Conservation (phyloP, 2,113 vertebrate species). For the Caranx melampygus region DNA sequence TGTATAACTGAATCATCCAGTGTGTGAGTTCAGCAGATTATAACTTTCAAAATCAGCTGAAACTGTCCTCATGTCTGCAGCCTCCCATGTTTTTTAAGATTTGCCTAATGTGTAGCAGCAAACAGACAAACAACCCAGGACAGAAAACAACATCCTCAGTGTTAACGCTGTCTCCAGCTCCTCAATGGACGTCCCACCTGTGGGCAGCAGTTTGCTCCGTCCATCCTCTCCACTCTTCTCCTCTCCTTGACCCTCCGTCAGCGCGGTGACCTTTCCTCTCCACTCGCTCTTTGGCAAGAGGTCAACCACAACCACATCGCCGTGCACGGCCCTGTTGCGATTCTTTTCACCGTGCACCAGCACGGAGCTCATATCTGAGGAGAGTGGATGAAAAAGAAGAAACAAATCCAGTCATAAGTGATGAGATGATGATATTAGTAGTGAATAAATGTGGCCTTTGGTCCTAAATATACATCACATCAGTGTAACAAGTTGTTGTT, state of each 20-base stretch:
- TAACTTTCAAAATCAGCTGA: too few relatives aligned
- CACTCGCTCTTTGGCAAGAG: slow-evolving; percentile 89
- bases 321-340: slow-evolving; percentile 92
- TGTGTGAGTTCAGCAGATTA: too few relatives aligned
- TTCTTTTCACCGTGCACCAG: slow-evolving; percentile 88
- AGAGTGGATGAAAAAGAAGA: neutral
- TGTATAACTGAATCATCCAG: too few relatives aligned
- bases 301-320: slow-evolving; percentile 91
- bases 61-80: too few relatives aligned
- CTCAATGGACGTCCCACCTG: slow-evolving; percentile 82
- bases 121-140: too few relatives aligned
- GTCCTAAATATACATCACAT: neutral
- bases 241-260: slow-evolving; percentile 87
- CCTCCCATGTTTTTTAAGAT: too few relatives aligned
- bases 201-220: slow-evolving; percentile 88
- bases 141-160: too few relatives aligned
- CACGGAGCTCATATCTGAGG: slow-evolving; percentile 86
- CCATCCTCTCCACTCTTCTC: slow-evolving; percentile 84
- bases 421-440: neutral
- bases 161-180: too few relatives aligned
- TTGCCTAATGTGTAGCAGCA: too few relatives aligned
- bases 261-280: slow-evolving; percentile 87
- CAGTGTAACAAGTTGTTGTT: neutral
- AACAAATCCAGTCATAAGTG: neutral
- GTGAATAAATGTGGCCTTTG: too few relatives aligned